Evolutionary conservation across 2,113 vertebrate species (phyloP).

Genomic region (Paradisaea rubra): DNA sequence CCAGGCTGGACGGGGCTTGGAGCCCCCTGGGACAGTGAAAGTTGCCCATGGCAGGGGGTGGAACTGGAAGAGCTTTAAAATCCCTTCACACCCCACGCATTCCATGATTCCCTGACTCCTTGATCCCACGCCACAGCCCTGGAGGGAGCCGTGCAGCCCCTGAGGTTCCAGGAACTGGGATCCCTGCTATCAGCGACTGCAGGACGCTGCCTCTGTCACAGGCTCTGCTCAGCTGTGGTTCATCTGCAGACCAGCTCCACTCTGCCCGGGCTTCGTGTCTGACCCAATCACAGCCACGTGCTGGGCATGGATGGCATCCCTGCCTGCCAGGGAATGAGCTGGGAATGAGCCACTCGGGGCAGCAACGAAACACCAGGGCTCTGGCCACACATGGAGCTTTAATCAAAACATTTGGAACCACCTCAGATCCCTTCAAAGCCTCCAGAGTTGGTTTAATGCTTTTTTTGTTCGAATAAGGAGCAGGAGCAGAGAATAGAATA

Average conservation of each 20-base stretch:
- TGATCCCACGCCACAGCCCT: background rate
- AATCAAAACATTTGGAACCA: background rate
- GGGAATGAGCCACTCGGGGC: background rate
- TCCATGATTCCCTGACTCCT: background rate
- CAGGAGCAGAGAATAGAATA: background rate
- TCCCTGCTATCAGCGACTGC: background rate
- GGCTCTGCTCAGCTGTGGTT: background rate
- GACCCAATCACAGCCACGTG: constrained; percentile 8
- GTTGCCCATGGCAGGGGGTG: background rate
- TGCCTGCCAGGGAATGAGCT: background rate
- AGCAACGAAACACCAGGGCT: background rate
- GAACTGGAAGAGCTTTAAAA: background rate
- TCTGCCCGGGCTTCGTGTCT: background rate
- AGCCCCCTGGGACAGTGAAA: background rate
- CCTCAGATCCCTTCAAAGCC: background rate
- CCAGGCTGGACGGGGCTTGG: background rate
- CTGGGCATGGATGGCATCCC: background rate
- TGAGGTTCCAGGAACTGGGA: too few relatives aligned
- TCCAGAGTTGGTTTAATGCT: background rate
- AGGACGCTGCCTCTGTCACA: background rate
- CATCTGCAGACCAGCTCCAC: constrained; percentile 2
- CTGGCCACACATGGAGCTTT: background rate
- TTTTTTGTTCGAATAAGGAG: background rate
- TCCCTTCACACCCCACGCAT: background rate
- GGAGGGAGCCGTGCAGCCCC: background rate